Evolutionary conservation across 2,113 vertebrate genomes (phyloP), one percentile per base, ranked within the genome.

Genomic region (Psophia crepitans): DNA sequence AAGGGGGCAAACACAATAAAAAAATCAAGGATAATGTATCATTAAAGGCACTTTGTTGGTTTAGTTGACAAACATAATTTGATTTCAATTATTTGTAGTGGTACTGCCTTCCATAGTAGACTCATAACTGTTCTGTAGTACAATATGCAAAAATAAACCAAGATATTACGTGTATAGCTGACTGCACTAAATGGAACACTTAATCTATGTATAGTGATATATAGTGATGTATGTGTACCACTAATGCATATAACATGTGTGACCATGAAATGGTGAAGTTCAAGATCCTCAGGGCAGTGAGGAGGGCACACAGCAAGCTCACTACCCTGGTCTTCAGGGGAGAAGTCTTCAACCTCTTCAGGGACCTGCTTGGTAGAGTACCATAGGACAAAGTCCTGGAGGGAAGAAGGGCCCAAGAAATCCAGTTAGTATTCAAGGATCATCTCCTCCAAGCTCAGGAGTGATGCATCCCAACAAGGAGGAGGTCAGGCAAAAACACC

Each of bases 71-170:
- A 81, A 88, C 58, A 17, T 95, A 96, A 96, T 95, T 95, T 91
- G 44, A 74, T 95, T 96, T 96, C 78, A 90, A 94, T 92, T 94
- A 96, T 95, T 95, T 91, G 90, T 87, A 33, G 8, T 54, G 83
- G 48, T 54, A 74, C 14, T 81, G 15, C 26, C 44, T 44, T 81
- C 49, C n/a, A n/a, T n/a, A 74, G 46, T 65, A 85, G 27, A 71
- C 14, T 65, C 33, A 61, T 65, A 83, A 75, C 54, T 32, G n/a
- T 7, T 76, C n/a, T 56, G 30, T 27, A 54, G 56, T 28, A 48
- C n/a, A 51, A 51, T 80, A 79, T 82, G 11, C 75, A 86, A 81
- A 93, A 93, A 46, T 15, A 75, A 69, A 84, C 14, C 4, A 43
- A 64, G 43, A 58, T 5, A 14, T 54, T 75, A 30, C 10, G 46